phyloP scores from a whole-genome alignment of 35 echinoderm and acorn worm species.

The Amphiura filiformis region DNA sequence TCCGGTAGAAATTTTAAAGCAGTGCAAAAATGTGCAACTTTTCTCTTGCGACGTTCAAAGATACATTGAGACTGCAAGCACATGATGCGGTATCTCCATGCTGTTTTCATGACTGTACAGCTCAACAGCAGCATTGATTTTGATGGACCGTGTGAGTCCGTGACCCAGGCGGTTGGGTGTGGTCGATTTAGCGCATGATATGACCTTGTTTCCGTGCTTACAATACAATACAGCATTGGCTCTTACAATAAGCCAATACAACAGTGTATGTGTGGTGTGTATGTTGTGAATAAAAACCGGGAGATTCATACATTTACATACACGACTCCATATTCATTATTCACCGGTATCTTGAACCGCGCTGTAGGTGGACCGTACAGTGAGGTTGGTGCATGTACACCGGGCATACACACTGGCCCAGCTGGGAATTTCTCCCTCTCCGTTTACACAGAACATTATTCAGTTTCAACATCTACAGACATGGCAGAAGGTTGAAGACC shows the following conservation, averaged over 20 bases:
- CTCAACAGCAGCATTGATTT: background rate
- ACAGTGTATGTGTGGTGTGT: background rate
- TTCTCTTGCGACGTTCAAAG: background rate
- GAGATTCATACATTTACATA: too few species aligned
- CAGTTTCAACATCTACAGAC: too few species aligned
- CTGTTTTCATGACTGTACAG: background rate
- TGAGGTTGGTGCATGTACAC: too few species aligned
- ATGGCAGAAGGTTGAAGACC: too few species aligned
- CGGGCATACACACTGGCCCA: too few species aligned
- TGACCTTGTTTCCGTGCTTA: background rate
- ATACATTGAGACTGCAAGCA: background rate
- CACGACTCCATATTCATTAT: too few species aligned
- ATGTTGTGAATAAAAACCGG: background rate
- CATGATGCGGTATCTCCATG: background rate
- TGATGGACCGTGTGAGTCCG: background rate
- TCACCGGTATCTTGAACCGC: too few species aligned
- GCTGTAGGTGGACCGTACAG: too few species aligned
- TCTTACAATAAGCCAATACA: background rate
- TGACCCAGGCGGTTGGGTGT: background rate
- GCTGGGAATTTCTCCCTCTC: too few species aligned
- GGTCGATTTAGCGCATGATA: background rate
- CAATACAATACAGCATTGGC: background rate
- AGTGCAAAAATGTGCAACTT: background rate
- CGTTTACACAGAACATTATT: too few species aligned
- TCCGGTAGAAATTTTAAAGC: background rate